A percentile compares a stretch with the other conserved stretches of the same genome.
Conservation (phyloP, 2,113 vertebrate genomes). For the Chloebia gouldiae region DNA sequence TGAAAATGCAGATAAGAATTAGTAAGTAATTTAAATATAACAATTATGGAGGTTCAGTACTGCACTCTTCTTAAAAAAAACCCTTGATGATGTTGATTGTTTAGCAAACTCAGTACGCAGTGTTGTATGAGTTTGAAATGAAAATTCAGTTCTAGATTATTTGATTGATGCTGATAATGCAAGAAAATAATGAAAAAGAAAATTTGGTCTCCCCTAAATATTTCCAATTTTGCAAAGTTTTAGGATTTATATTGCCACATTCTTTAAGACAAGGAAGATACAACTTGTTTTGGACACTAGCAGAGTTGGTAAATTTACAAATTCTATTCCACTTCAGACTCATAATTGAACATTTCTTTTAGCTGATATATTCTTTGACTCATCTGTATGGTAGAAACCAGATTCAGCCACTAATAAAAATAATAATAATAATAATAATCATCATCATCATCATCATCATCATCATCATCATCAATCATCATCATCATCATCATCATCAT, state of each 20-base stretch:
- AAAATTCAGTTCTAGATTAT: neutral
- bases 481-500: too few relatives aligned
- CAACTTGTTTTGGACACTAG: neutral
- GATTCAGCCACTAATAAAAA: neutral
- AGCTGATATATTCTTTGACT: neutral
- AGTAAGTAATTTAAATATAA: neutral
- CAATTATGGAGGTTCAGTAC: neutral
- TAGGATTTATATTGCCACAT: neutral
- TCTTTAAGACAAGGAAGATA: neutral
- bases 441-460: too few relatives aligned
- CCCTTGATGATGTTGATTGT: neutral
- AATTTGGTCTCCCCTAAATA: rapidly evolving
- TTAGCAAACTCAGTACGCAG: neutral
- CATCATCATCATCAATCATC: too few relatives aligned
- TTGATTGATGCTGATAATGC: neutral
- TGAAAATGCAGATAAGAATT: neutral
- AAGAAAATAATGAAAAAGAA: neutral
- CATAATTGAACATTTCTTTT: neutral
- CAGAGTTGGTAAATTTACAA: neutral
- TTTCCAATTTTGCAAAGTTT: neutral
- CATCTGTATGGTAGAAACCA: neutral
- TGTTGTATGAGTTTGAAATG: neutral
- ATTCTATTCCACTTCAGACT: neutral
- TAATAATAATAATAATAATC: neutral
- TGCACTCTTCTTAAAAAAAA: neutral